phyloP scores from a whole-genome alignment of 2,888 invertebrate species.

The Diplolepis rosae region DNA sequence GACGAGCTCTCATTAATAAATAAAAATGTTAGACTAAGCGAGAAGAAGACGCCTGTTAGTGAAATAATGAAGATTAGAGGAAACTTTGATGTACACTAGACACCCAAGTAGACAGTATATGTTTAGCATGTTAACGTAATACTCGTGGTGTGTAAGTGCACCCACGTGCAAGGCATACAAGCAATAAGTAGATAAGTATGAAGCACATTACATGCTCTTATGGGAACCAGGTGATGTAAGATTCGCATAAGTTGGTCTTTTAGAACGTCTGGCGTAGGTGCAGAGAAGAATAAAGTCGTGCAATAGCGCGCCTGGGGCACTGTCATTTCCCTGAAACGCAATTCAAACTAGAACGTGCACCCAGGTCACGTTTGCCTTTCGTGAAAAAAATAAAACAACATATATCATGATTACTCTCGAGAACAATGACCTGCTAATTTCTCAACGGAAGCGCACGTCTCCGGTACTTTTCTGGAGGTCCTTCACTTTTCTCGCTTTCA shows the following conservation, averaged over 20 bases:
- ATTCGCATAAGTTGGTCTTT: slow-evolving; percentile 43
- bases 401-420: slow-evolving; percentile 46
- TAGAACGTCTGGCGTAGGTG: slow-evolving; percentile 45
- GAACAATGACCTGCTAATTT: slow-evolving; percentile 47
- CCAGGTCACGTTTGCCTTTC: slow-evolving; percentile 43
- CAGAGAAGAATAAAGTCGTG: slow-evolving; percentile 51
- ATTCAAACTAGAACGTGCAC: slow-evolving; percentile 58
- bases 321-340: slow-evolving; percentile 53
- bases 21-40: slow-evolving; percentile 15
- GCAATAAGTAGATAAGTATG: background rate
- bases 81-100: slow-evolving; percentile 20
- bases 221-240: slow-evolving; percentile 58
- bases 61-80: slow-evolving; percentile 16
- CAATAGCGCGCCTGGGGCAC: slow-evolving; percentile 47
- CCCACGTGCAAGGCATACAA: slow-evolving; percentile 5
- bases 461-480: slow-evolving; percentile 43
- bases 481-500: slow-evolving; percentile 40
- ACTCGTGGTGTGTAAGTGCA: slow-evolving; percentile 6
- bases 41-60: slow-evolving; percentile 26
- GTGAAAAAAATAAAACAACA: slow-evolving; percentile 39
- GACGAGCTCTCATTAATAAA: slow-evolving; percentile 22
- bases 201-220: background rate
- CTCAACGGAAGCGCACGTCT: slow-evolving; percentile 37
- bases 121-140: background rate
- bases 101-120: slow-evolving; percentile 23